A percentile compares a stretch with the other conserved stretches of the same genome.
Conservation (phyloP, 2,797 vertebrate genomes). For the Denticeps clupeoides region DNA sequence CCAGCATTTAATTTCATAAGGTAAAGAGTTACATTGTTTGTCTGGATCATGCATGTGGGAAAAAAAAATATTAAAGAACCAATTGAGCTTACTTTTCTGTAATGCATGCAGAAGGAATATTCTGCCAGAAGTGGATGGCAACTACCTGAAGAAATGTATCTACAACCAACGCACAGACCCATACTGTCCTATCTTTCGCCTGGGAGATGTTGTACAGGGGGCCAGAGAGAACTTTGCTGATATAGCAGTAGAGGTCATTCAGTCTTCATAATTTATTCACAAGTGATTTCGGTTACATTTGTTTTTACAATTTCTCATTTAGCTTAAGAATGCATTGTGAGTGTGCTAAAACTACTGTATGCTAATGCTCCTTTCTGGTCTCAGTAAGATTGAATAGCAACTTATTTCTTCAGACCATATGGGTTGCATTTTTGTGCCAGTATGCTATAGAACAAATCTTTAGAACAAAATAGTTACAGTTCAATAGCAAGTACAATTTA, state of each 20-base stretch:
- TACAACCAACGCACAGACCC: conserved; percentile 62
- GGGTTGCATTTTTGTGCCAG: too few relatives aligned
- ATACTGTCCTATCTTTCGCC: conserved; percentile 78
- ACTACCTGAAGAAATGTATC: conserved; percentile 67
- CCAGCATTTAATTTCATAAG: conserved; percentile 77
- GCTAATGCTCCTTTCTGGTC: too few relatives aligned
- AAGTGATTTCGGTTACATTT: too few relatives aligned
- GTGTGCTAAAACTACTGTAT: too few relatives aligned
- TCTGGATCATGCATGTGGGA: background rate
- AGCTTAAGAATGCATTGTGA: too few relatives aligned
- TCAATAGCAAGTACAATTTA: too few relatives aligned
- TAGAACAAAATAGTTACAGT: too few relatives aligned
- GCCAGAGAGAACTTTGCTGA: conserved; percentile 74
- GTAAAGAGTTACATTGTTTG: conserved; percentile 44
- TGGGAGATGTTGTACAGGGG: conserved; percentile 62
- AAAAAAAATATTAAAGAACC: background rate
- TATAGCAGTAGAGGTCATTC: conserved; percentile 70
- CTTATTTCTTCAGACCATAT: too few relatives aligned
- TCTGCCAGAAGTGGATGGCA: conserved; percentile 54
- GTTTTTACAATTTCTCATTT: too few relatives aligned
- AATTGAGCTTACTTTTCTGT: background rate
- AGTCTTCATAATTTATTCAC: too few relatives aligned
- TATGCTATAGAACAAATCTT: too few relatives aligned
- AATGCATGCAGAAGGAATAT: conserved; percentile 67
- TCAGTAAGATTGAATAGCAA: too few relatives aligned